These are phyloP conservation scores for Macaria notata DNA, from an alignment of 2,888 invertebrate genomes.

Conservation along the genomic window DNA sequence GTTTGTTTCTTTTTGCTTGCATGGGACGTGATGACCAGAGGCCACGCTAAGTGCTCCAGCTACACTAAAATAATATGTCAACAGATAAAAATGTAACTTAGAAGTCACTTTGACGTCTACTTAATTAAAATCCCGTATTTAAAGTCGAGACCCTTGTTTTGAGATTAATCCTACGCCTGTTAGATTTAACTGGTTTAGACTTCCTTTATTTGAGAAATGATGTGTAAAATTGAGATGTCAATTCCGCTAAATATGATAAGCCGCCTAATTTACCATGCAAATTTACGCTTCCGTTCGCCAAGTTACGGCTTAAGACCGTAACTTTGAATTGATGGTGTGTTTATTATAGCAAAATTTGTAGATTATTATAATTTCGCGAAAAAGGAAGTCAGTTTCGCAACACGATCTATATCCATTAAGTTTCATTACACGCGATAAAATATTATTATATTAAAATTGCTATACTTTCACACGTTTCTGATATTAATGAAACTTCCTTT, in stretches of 20 bases:
- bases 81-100: slow-evolving; percentile 43
- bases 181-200: slow-evolving; percentile 2
- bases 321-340: background rate
- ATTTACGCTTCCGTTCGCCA: slow-evolving; percentile 1
- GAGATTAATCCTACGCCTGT: slow-evolving; percentile 12
- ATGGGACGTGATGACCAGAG: slow-evolving; percentile 11
- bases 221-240: slow-evolving; percentile 8
- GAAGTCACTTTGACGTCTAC: slow-evolving; percentile 41
- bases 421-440: slow-evolving; percentile 2
- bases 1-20: slow-evolving; percentile 22
- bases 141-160: slow-evolving; percentile 41
- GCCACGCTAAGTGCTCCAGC: slow-evolving; percentile 33
- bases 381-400: too few species aligned
- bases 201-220: slow-evolving; percentile 6
- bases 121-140: slow-evolving; percentile 53
- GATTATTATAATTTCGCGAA: background rate
- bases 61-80: slow-evolving; percentile 11
- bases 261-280: slow-evolving; percentile 3
- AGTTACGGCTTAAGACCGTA: background rate
- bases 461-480: slow-evolving; percentile 2
- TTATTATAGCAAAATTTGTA: background rate
- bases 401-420: too few species aligned
- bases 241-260: slow-evolving; percentile 3
- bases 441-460: slow-evolving; percentile 1
- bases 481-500: background rate